Percentiles rank a stretch among this genome's conserved stretches.
These are phyloP conservation scores for Rhabdophis nuchalis DNA, from an alignment of 2,797 vertebrate species.

Conservation along the genomic window DNA sequence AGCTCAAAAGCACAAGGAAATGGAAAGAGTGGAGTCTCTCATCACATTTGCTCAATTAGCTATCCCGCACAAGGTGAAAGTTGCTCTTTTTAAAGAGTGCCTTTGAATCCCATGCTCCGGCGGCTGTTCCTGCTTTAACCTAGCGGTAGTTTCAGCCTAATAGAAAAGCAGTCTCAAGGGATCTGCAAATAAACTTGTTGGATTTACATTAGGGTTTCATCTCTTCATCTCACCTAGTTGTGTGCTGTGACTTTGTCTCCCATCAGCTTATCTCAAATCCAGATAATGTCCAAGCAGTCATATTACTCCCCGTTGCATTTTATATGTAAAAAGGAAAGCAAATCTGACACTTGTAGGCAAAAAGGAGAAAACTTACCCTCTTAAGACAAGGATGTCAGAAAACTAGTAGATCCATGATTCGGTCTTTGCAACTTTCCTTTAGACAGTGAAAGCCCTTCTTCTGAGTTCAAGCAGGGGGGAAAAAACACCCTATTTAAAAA, in stretches of 20 bases:
- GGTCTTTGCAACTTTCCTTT: slow-evolving; percentile 81
- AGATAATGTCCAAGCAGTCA: not conserved
- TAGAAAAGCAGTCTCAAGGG: not conserved
- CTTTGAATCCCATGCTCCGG: not conserved
- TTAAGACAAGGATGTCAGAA: slow-evolving; percentile 64
- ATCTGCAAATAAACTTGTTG: slow-evolving; percentile 64
- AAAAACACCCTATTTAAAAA: slow-evolving; percentile 42
- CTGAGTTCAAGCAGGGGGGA: slow-evolving; percentile 43
- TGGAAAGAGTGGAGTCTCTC: not conserved
- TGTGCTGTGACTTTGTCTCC: not conserved
- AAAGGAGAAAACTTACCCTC: slow-evolving; percentile 76
- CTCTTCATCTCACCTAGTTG: not conserved
- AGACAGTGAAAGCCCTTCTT: slow-evolving; percentile 38
- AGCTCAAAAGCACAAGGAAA: too few relatives aligned
- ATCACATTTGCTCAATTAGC: not conserved
- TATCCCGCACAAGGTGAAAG: not conserved
- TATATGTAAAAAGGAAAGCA: not conserved
- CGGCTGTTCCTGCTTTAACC: slow-evolving; percentile 59
- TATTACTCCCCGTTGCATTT: not conserved
- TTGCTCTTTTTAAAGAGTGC: not conserved
- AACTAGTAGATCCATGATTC: slow-evolving; percentile 70
- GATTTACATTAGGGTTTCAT: not conserved
- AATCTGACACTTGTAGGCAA: not conserved
- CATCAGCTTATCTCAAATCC: slow-evolving; percentile 6
- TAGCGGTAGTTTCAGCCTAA: not conserved